phyloP scores from a whole-genome alignment of 2,113 vertebrate genomes.

The Myotis yumanensis region DNA sequence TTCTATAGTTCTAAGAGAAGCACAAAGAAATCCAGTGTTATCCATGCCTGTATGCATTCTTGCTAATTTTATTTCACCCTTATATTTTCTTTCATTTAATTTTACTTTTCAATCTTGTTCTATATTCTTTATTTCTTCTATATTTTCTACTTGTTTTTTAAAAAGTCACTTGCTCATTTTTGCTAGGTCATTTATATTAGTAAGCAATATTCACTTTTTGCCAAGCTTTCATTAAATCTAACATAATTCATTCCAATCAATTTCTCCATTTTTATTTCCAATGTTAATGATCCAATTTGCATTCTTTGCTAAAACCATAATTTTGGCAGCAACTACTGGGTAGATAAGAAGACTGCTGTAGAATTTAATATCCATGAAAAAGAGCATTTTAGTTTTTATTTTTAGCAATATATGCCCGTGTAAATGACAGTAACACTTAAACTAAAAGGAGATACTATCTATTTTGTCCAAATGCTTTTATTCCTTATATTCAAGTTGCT shows the following conservation, averaged over 20 bases:
- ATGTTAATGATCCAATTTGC: conserved; percentile 54
- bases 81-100: not conserved
- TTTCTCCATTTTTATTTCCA: conserved; percentile 53
- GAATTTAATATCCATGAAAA: not conserved
- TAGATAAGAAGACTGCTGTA: not conserved
- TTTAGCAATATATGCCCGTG: not conserved
- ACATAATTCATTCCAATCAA: conserved; percentile 34
- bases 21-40: not conserved
- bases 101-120: not conserved
- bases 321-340: conserved; percentile 37
- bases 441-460: not conserved
- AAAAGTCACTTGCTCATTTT: conserved; percentile 10
- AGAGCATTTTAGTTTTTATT: not conserved
- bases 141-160: conserved; percentile 10
- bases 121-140: not conserved
- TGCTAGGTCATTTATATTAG: not conserved
- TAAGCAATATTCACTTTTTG: conserved; percentile 11
- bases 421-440: not conserved
- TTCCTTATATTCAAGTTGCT: not conserved
- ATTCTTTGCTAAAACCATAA: conserved; percentile 35
- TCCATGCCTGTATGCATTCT: not conserved
- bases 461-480: not conserved
- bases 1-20: not conserved
- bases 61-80: not conserved
- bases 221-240: conserved; percentile 25